These are phyloP conservation scores for Omphaloscelis lunosa DNA, from an alignment of 2,888 invertebrate species.

Conservation along the genomic window DNA sequence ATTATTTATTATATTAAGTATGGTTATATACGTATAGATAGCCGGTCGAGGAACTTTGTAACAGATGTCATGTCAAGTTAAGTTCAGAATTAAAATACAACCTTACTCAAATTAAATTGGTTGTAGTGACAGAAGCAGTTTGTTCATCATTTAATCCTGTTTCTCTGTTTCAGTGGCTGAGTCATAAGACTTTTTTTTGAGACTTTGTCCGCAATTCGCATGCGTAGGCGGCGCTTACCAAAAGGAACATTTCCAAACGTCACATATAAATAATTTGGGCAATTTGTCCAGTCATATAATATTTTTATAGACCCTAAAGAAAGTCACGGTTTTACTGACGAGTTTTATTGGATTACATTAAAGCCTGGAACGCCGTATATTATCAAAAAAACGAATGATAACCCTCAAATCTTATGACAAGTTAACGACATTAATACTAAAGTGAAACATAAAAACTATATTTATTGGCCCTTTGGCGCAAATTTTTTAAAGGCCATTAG, in stretches of 20 bases:
- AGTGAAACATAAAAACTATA: slow-evolving; percentile 27
- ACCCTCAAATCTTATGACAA: slow-evolving; percentile 42
- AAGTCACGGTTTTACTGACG: slow-evolving; percentile 16
- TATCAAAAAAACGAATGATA: slow-evolving; percentile 32
- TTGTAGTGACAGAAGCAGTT: slow-evolving; percentile 27
- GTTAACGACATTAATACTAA: slow-evolving; percentile 42
- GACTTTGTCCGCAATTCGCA: not conserved
- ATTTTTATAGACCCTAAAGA: slow-evolving; percentile 53
- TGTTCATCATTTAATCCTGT: slow-evolving; percentile 11
- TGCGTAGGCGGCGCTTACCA: slow-evolving; percentile 42
- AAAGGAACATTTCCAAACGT: slow-evolving; percentile 2
- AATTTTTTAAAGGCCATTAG: slow-evolving; percentile 12
- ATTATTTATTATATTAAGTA: too few relatives aligned
- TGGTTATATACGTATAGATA: too few relatives aligned
- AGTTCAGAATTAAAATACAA: slow-evolving; percentile 13
- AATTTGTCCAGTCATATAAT: slow-evolving; percentile 29
- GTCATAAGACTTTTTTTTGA: slow-evolving; percentile 3
- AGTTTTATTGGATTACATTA: slow-evolving; percentile 41
- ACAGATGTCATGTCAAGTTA: not conserved
- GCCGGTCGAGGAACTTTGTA: too few relatives aligned
- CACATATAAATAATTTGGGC: slow-evolving; percentile 26
- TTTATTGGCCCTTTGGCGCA: slow-evolving; percentile 26
- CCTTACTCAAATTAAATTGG: slow-evolving; percentile 24
- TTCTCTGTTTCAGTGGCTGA: slow-evolving; percentile 3
- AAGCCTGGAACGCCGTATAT: slow-evolving; percentile 20